phyloP scores from a whole-genome alignment of 1,140 invertebrate genomes.

The Acyrthosiphon pisum region DNA sequence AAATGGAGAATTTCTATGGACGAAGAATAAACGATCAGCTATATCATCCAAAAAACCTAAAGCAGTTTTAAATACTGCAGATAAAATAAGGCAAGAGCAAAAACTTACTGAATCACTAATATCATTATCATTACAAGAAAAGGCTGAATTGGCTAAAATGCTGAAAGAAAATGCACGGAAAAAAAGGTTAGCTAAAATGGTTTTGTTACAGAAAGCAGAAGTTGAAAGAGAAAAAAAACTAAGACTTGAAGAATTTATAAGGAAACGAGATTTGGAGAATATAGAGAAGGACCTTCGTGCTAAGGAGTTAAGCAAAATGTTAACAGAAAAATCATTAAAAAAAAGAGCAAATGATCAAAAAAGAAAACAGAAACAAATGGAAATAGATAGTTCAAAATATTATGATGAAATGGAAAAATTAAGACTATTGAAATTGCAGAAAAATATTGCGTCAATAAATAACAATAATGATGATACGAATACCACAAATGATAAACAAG shows the following conservation, averaged over 20 bases:
- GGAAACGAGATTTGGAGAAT: not conserved
- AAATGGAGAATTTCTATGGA: constrained; percentile 17
- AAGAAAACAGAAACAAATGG: not conserved
- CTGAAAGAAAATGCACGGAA: not conserved
- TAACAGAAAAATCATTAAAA: not conserved
- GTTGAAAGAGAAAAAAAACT: not conserved
- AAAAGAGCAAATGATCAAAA: not conserved
- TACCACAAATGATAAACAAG: not conserved
- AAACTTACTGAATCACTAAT: not conserved
- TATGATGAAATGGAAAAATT: not conserved
- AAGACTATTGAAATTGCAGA: not conserved
- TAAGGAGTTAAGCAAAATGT: not conserved
- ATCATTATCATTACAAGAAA: not conserved
- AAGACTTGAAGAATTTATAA: not conserved
- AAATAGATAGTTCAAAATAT: not conserved
- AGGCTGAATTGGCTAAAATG: not conserved
- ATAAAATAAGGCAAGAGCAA: not conserved
- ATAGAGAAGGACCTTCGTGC: not conserved
- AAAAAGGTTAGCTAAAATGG: not conserved
- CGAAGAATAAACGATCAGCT: not conserved
- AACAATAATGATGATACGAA: not conserved
- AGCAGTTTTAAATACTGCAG: not conserved
- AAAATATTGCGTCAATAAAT: not conserved
- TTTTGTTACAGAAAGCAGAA: not conserved
- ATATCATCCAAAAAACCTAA: not conserved